phyloP scores from a whole-genome alignment of 2,888 invertebrate species.

The Oxystoma pomonae region DNA sequence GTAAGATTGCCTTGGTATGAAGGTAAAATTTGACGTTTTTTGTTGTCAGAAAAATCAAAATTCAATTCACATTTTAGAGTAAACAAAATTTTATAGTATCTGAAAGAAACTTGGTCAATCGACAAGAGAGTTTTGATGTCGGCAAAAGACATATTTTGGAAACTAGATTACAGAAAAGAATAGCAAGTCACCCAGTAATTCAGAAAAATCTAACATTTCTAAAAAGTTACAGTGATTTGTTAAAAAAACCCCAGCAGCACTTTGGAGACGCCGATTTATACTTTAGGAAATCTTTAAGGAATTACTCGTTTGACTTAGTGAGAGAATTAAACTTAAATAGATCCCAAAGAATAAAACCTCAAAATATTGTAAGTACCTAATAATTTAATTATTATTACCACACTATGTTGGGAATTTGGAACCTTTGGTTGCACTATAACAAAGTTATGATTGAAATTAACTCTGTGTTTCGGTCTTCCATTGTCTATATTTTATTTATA shows the following conservation, averaged over 20 bases:
- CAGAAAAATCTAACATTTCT: constrained; percentile 32
- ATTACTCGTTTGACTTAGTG: constrained; percentile 38
- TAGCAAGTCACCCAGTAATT: constrained; percentile 29
- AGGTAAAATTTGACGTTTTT: too few species aligned
- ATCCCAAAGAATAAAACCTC: not conserved
- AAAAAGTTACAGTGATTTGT: constrained; percentile 31
- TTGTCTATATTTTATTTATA: too few species aligned
- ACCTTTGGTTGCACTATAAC: too few species aligned
- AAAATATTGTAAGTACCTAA: too few species aligned
- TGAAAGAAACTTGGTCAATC: not conserved
- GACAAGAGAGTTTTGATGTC: not conserved
- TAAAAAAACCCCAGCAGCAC: constrained; percentile 26
- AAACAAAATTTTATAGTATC: not conserved
- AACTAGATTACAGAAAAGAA: constrained; percentile 16
- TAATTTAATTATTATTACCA: too few species aligned
- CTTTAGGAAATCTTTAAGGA: constrained; percentile 41
- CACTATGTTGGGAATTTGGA: too few species aligned
- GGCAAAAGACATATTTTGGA: not conserved
- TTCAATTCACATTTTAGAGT: too few species aligned
- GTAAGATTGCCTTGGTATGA: too few species aligned
- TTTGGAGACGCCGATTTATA: constrained; percentile 41
- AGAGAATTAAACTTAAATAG: constrained; percentile 23
- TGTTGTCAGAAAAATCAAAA: too few species aligned
- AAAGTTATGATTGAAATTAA: too few species aligned
- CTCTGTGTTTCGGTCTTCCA: too few species aligned